Percentiles rank a stretch among this genome's conserved stretches.
Evolutionary conservation across 2,797 vertebrate genomes (phyloP).

Genomic region (Falco biarmicus): DNA sequence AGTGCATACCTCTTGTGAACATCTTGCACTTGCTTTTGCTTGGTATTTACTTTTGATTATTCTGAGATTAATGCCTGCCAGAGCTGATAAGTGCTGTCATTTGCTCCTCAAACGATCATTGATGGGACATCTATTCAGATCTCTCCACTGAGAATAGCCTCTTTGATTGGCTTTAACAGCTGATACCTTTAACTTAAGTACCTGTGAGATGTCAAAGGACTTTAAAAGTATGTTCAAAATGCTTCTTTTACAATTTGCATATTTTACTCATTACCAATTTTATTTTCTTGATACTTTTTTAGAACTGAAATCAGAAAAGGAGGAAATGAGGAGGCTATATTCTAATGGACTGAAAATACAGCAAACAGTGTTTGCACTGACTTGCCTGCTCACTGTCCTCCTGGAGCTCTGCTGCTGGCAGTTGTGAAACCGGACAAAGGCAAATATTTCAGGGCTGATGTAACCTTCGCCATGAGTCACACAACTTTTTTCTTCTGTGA

Average conservation of each 20-base stretch:
- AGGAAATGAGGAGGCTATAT: constrained; percentile 50
- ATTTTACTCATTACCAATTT: not conserved
- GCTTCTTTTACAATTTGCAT: not conserved
- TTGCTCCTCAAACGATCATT: constrained; percentile 41
- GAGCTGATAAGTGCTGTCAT: constrained; percentile 64
- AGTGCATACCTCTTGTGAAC: not conserved
- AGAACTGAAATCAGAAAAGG: constrained; percentile 80
- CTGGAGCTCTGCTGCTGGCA: not conserved
- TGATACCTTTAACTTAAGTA: constrained; percentile 54
- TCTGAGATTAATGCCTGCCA: constrained; percentile 56
- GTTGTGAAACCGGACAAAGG: not conserved
- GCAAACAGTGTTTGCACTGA: not conserved
- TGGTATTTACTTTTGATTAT: constrained; percentile 72
- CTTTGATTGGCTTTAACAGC: constrained; percentile 53
- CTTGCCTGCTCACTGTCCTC: constrained; percentile 5
- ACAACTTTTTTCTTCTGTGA: not conserved
- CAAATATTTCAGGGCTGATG: not conserved
- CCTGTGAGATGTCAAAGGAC: constrained; percentile 31
- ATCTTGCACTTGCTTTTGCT: constrained; percentile 21
- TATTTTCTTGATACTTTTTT: not conserved
- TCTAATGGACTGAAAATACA: constrained; percentile 63
- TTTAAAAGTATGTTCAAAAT: constrained; percentile 30
- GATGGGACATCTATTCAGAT: constrained; percentile 42
- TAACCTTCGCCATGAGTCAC: not conserved
- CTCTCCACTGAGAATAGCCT: constrained; percentile 35